These are phyloP conservation scores for Hesperia comma DNA, from an alignment of 2,888 invertebrate species.

Conservation along the genomic window DNA sequence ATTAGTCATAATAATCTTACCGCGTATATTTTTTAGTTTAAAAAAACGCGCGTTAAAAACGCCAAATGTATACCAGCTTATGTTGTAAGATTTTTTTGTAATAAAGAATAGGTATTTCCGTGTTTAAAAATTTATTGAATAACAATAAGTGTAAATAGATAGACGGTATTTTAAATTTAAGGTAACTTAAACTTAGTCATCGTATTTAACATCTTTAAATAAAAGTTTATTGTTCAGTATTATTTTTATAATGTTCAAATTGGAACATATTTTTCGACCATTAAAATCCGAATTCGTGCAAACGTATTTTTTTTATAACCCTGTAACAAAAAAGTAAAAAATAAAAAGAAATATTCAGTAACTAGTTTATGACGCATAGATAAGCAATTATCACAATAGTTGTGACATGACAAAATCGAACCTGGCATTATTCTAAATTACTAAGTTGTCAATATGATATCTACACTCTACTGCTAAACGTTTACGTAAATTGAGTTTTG, in stretches of 20 bases:
- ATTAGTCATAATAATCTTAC: too few relatives aligned
- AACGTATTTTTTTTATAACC: slow-evolving; percentile 5
- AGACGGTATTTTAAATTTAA: background rate
- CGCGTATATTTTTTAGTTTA: too few relatives aligned
- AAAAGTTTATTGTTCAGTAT: slow-evolving; percentile 23
- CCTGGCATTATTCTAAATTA: too few relatives aligned
- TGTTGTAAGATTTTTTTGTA: too few relatives aligned
- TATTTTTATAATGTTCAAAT: slow-evolving; percentile 42
- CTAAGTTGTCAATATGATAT: too few relatives aligned
- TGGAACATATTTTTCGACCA: slow-evolving; percentile 48
- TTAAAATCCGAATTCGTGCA: slow-evolving; percentile 50
- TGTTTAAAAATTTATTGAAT: background rate
- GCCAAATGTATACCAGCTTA: too few relatives aligned
- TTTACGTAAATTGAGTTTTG: too few relatives aligned
- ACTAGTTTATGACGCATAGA: too few relatives aligned
- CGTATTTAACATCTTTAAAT: slow-evolving; percentile 18
- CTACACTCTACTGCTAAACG: too few relatives aligned
- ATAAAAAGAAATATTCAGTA: background rate
- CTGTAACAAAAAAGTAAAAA: background rate
- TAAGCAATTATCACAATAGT: too few relatives aligned
- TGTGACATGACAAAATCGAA: too few relatives aligned
- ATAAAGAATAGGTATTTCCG: background rate
- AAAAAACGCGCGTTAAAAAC: too few relatives aligned
- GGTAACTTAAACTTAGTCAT: slow-evolving; percentile 16
- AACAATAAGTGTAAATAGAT: background rate